phyloP scores from a whole-genome alignment of 2,797 vertebrate species.

The Masticophis lateralis region DNA sequence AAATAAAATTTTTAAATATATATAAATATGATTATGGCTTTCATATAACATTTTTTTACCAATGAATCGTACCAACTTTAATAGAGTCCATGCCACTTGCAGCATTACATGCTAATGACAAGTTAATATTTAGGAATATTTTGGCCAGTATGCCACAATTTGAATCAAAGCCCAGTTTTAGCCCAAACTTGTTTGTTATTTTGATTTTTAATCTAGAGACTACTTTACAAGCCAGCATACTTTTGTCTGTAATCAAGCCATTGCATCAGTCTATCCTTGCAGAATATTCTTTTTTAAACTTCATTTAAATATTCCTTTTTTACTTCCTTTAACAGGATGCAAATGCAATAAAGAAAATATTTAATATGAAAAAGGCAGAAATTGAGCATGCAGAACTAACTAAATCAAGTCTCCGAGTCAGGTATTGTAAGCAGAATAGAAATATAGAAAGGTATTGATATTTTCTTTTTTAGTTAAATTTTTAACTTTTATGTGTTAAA shows the following conservation, averaged over 20 bases:
- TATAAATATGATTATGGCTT: not conserved
- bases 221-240: not conserved
- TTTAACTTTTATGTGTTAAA: constrained; percentile 6
- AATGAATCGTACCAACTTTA: not conserved
- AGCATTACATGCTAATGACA: not conserved
- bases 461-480: constrained; percentile 22
- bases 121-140: not conserved
- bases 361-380: constrained; percentile 93
- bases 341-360: constrained; percentile 97
- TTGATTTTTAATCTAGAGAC: not conserved
- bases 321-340: constrained; percentile 83
- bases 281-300: not conserved
- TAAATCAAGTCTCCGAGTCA: constrained; percentile 94
- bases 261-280: not conserved
- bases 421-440: constrained; percentile 71
- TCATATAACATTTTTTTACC: not conserved
- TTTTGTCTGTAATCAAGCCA: not conserved
- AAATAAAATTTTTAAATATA: not conserved
- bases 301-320: not conserved
- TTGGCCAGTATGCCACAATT: not conserved
- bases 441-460: not conserved
- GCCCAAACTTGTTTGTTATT: not conserved
- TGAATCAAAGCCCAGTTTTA: not conserved
- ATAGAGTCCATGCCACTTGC: not conserved
- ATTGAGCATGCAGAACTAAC: constrained; percentile 91